Base-by-base conservation (phyloP, 2,113 vertebrate species). In the Camelus bactrianus region DNA sequence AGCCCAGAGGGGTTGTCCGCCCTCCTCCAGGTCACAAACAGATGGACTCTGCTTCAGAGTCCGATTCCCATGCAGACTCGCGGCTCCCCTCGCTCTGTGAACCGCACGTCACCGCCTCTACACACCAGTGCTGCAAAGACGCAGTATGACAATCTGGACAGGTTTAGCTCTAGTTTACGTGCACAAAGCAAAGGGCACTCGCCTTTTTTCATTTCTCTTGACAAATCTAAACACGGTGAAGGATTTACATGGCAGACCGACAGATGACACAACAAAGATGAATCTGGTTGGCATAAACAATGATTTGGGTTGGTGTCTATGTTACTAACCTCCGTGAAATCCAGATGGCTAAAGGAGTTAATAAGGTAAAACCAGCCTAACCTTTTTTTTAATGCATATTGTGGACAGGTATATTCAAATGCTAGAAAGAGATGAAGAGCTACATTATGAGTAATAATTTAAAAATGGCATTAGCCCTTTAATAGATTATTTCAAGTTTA, bases 401-500 rank as follows among this genome's bases (percentile, higher is more conserved):
- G 17, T 24, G 69, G 69, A 89, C 32, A 75, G 32, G 54, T 73
- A 19, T 15, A 72, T 62, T 82, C 69, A 77, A 94, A 87, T 76
- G 69, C 14, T 88, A 86, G 17, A 35, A 88, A 91, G 16, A 83
- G 94, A 94, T 22, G 8, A 13, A n/a, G 80, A 77, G 35, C 60
- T 88, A 85, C 7, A 20, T 14, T 89, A 56, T 4, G 22, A 85
- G 86, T 1, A 89, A 38, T 80, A 81, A 69, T 62, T 82, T 38
- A 20, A 67, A 93, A 94, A 97, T 70, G 67, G 89, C 96, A 97
- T 90, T 58, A 10, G 67, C 0, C 89, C 89, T 86, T 84, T 67
- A 83, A 96, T 10, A 19, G 84, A 77, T 87, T 94, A 80, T 50
- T 97, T 97, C 48, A 97, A 26, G 62, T 98, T 98, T 98, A 97